These are phyloP conservation scores for Ara ararauna DNA, from an alignment of 2,797 vertebrate species.

Conservation along the genomic window DNA sequence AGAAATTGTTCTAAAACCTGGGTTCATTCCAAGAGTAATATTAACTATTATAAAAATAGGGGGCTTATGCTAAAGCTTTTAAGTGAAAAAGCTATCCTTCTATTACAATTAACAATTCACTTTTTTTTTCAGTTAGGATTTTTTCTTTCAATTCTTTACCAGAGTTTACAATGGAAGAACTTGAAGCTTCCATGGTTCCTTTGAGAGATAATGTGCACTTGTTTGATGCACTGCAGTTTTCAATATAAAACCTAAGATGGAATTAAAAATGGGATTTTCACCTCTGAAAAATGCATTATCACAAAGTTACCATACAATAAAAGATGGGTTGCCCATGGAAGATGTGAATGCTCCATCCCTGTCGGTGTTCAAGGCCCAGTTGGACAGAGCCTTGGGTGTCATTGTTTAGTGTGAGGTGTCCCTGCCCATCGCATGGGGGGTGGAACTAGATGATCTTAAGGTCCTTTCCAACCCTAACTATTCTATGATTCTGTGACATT, in stretches of 20 bases:
- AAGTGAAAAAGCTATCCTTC: slow-evolving; percentile 18
- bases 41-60: neutral
- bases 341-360: no score
- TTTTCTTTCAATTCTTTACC: slow-evolving; percentile 31
- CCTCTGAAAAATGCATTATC: slow-evolving; percentile 41
- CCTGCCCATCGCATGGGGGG: no score
- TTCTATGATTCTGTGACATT: neutral
- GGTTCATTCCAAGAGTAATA: neutral
- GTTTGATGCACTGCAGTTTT: slow-evolving; percentile 52
- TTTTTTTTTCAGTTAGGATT: neutral
- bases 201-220: slow-evolving; percentile 27
- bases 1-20: neutral
- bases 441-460: no score
- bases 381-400: no score
- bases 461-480: no score
- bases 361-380: no score
- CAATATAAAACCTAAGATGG: slow-evolving; percentile 34
- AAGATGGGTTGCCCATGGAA: neutral
- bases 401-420: no score
- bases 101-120: neutral
- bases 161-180: slow-evolving; percentile 27
- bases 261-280: slow-evolving; percentile 50
- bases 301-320: slow-evolving; percentile 17
- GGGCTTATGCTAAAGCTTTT: neutral
- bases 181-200: slow-evolving; percentile 33